These are phyloP conservation scores for Leucosticte australis DNA, from an alignment of 2,113 vertebrate species.

Conservation along the genomic window DNA sequence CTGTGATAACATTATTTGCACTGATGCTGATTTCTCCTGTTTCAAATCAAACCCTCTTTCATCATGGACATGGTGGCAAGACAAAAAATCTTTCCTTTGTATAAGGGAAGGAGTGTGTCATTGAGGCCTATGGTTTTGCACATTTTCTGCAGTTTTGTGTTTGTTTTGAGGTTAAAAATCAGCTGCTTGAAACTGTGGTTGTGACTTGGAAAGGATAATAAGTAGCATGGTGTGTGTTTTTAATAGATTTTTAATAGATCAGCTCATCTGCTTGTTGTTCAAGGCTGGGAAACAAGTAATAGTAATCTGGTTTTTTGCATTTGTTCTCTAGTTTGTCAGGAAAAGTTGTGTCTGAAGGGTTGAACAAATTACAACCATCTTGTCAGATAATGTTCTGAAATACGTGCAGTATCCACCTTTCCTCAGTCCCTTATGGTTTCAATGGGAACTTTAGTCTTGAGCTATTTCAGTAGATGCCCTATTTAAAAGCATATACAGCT, in stretches of 20 bases:
- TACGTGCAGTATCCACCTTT: neutral
- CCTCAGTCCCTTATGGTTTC: neutral
- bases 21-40: neutral
- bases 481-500: slow-evolving; percentile 1
- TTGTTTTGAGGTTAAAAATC: neutral
- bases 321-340: neutral
- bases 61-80: fast-evolving
- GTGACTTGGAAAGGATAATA: neutral
- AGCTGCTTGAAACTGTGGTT: neutral
- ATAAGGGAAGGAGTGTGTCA: neutral
- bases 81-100: neutral
- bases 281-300: neutral
- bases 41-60: neutral
- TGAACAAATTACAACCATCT: neutral
- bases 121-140: neutral
- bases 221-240: neutral
- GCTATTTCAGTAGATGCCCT: slow-evolving; percentile 37
- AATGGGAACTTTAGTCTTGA: neutral
- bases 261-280: neutral
- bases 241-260: neutral
- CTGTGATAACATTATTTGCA: neutral
- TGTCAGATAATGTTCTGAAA: neutral
- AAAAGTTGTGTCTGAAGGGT: neutral
- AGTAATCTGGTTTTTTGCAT: neutral
- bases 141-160: neutral